Evolutionary conservation across 2,888 invertebrate genomes (phyloP).

Genomic region (Nephrotoma guestfalica): DNA sequence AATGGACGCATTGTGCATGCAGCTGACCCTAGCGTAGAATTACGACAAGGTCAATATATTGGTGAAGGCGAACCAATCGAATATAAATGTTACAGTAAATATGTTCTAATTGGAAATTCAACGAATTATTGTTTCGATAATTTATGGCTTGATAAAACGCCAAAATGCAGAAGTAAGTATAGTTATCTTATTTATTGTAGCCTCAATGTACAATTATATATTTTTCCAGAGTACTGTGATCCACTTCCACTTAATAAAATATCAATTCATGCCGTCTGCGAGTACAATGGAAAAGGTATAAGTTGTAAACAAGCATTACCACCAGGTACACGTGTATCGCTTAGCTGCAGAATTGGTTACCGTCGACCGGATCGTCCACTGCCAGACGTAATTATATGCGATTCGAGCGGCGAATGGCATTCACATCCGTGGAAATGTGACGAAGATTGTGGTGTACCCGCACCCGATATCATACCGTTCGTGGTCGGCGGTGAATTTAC

Average conservation of each 20-base stretch:
- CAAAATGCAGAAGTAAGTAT: conserved; percentile 9
- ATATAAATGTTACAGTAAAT: conserved; percentile 8
- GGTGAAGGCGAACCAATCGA: neutral
- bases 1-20: neutral
- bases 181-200: neutral
- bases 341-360: conserved; percentile 10
- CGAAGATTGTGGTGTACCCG: conserved; percentile 8
- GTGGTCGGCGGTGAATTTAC: neutral
- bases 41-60: neutral
- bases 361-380: conserved; percentile 1
- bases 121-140: conserved; percentile 9
- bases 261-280: conserved; percentile 4
- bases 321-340: conserved; percentile 8
- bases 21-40: neutral
- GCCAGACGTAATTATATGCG: conserved; percentile 8
- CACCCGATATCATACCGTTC: conserved; percentile 2
- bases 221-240: conserved; percentile 1
- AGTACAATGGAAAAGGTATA: conserved; percentile 4
- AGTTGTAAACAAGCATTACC: conserved; percentile 2
- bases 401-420: conserved; percentile 10
- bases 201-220: neutral
- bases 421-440: conserved; percentile 9
- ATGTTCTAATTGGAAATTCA: conserved; percentile 3
- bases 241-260: neutral
- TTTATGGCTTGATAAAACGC: conserved; percentile 2